phyloP scores from a whole-genome alignment of 23 tunicate genomes.

The Phallusia fumigata region DNA sequence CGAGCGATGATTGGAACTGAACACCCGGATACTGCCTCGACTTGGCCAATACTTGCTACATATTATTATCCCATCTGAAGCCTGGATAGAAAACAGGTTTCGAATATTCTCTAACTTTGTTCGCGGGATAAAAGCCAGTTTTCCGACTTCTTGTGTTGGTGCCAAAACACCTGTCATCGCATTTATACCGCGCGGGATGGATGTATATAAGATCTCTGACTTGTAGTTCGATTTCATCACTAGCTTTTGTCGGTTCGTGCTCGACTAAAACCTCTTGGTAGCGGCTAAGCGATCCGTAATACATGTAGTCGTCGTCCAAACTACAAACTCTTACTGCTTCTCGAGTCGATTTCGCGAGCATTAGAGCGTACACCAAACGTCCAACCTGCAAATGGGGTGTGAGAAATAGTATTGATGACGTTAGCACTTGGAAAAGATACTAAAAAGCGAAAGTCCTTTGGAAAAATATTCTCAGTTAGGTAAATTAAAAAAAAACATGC shows the following conservation, averaged over 20 bases:
- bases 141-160: not conserved
- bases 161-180: not conserved
- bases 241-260: not conserved
- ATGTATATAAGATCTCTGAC: not conserved
- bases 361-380: not conserved
- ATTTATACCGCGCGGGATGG: not conserved
- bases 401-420: no score
- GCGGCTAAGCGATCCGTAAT: not conserved
- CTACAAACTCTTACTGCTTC: not conserved
- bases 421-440: no score
- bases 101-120: not conserved
- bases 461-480: no score
- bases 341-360: not conserved
- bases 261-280: not conserved
- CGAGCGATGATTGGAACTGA: no score
- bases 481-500: no score
- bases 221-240: not conserved
- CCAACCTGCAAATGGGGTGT: no score
- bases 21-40: no score
- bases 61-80: not conserved
- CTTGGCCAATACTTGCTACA: no score
- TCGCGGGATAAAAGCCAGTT: not conserved
- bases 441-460: no score
- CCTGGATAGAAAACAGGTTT: not conserved
- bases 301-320: not conserved